A percentile compares a stretch with the other conserved stretches of the same genome.
Conservation (phyloP, 2,888 invertebrate species). For the Baronia brevicornis region DNA sequence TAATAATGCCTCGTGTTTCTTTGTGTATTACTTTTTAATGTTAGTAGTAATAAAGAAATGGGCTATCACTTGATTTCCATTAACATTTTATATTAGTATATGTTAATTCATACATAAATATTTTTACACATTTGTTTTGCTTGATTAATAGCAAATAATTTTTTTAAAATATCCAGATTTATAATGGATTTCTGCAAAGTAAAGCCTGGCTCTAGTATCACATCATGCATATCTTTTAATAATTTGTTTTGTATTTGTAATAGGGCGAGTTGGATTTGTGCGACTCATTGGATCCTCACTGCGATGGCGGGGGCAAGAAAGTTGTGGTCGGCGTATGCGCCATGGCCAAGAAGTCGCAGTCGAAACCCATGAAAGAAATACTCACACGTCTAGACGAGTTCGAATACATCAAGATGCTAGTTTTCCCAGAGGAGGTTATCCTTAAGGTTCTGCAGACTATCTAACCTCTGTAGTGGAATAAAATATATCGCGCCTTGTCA, state of each 20-base stretch:
- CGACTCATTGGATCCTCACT: conserved; percentile 78
- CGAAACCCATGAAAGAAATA: conserved; percentile 99
- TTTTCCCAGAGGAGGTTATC: conserved; percentile 97
- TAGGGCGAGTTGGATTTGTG: conserved; percentile 87
- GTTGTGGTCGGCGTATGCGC: conserved; percentile 99
- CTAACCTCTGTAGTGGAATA: conserved; percentile 67
- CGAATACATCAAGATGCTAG: conserved; percentile 94
- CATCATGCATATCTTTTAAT: not conserved
- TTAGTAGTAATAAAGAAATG: too few species aligned
- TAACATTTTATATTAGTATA: too few species aligned
- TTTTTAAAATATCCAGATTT: too few species aligned
- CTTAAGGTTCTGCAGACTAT: conserved; percentile 82
- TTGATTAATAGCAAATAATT: too few species aligned
- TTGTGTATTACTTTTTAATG: too few species aligned
- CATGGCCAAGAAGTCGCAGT: conserved; percentile 99
- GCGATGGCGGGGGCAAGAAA: conserved; percentile 85
- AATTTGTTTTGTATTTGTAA: conserved; percentile 16
- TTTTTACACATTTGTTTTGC: too few species aligned
- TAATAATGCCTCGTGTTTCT: too few species aligned
- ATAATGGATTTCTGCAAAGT: too few species aligned
- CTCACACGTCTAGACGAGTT: conserved; percentile 96
- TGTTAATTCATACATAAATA: not conserved
- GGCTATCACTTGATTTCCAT: not conserved
- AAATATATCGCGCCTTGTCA: conserved; percentile 34
- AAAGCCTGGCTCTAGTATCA: too few species aligned